Evolutionary conservation across 1,140 invertebrate species (phyloP), one percentile per base, ranked within the genome.

Genomic region (Pachypsylla venusta): DNA sequence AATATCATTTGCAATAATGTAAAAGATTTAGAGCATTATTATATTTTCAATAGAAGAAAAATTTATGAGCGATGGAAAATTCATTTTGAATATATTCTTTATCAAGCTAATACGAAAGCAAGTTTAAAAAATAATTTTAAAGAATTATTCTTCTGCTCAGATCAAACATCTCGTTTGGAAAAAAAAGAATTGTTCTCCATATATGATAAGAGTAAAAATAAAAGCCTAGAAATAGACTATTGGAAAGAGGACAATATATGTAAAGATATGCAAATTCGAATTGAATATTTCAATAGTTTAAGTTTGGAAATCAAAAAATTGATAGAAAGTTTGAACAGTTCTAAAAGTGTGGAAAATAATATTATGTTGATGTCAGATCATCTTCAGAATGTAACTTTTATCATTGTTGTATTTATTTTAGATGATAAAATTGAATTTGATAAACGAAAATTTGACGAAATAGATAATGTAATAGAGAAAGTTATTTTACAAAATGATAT

Each of bases 241-340:
- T n/a, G n/a, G 42, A 48, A 19, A 19, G 42, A n/a, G 22, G 42
- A 19, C 16, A 48, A 48, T 7, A 10, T 10, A 19, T 48, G 7
- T 48, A n/a, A 22, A n/a, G 42, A 48, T 48, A 48, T 48, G 42
- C 42, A 48, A 48, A 48, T 5, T 10, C n/a, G 16, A 48, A 48
- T 48, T 19, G 42, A 48, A 48, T 48, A 19, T 5, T 48, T 48
- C 7, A 48, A 48, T 19, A 19, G 3, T 48, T 48, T 48, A 22
- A 48, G 42, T 22, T 48, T 48, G n/a, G 42, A 48, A 48, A 48
- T n/a, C 22, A 48, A 48, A n/a, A n/a, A 48, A 48, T 22, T 48
- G 5, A 48, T 48, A 4, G 22, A 19, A 7, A 48, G 16, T 48
- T 7, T 48, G n/a, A n/a, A n/a, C n/a, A n/a, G n/a, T n/a, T n/a